A percentile compares a stretch with the other conserved stretches of the same genome.
Conservation (phyloP, 1,140 invertebrate species). For the Calycopis cecrops region DNA sequence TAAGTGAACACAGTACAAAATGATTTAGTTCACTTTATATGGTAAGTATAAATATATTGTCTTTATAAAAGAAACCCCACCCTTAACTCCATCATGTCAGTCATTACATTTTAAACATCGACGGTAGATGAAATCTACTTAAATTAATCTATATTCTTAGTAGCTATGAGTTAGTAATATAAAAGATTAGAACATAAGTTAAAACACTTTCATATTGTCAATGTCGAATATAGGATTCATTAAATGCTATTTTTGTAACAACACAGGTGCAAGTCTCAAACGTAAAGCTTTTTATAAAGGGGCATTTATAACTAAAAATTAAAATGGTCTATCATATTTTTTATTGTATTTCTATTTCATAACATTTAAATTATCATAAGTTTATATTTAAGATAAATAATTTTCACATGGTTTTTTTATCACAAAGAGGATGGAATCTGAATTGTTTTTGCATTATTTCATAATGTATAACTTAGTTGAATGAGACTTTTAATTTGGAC, state of each 20-base stretch:
- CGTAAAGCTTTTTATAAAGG: constrained; percentile 28
- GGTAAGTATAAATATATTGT: constrained; percentile 54
- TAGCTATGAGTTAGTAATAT: constrained; percentile 42
- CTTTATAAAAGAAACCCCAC: constrained; percentile 38
- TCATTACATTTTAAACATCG: constrained; percentile 35
- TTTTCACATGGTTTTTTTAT: constrained; percentile 33
- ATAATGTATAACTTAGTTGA: constrained; percentile 38
- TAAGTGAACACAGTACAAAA: constrained; percentile 62
- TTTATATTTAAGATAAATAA: constrained; percentile 34
- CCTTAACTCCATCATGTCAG: constrained; percentile 28
- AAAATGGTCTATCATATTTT: constrained; percentile 23
- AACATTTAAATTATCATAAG: constrained; percentile 33
- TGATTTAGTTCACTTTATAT: constrained; percentile 45
- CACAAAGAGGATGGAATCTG: constrained; percentile 57
- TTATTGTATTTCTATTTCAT: constrained; percentile 27
- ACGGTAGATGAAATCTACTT: constrained; percentile 64
- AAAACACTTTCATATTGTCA: constrained; percentile 41
- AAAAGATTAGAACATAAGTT: constrained; percentile 48
- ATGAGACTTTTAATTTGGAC: constrained; percentile 51
- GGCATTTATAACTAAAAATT: constrained; percentile 21
- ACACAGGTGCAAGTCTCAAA: constrained; percentile 67
- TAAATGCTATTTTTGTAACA: constrained; percentile 39
- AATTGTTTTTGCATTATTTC: constrained; percentile 41
- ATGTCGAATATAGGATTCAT: constrained; percentile 28
- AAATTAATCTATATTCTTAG: constrained; percentile 46